These are phyloP conservation scores for Drosophila ambigua DNA, from an alignment of 1,140 invertebrate species.

Conservation along the genomic window DNA sequence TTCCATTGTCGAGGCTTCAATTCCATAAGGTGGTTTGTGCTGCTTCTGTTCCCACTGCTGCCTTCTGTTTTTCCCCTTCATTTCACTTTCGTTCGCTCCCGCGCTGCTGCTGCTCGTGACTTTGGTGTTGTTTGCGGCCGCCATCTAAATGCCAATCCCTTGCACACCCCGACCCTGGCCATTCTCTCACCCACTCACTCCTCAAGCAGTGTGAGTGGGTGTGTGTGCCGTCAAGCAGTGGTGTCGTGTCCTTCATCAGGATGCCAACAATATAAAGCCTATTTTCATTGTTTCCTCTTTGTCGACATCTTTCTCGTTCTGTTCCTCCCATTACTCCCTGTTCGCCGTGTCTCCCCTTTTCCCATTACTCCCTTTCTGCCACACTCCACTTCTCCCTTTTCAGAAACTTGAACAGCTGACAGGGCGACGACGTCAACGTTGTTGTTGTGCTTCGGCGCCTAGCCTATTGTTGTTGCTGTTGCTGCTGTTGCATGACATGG, in stretches of 20 bases:
- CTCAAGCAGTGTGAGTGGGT: background rate
- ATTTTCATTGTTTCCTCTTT: conserved; percentile 74
- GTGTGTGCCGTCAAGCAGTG: conserved; percentile 6
- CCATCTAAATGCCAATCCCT: conserved; percentile 24
- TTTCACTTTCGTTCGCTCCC: conserved; percentile 42
- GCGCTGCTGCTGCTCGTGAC: conserved; percentile 6
- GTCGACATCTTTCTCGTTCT: no score
- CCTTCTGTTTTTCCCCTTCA: conserved; percentile 18
- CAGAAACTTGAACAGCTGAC: conserved; percentile 77
- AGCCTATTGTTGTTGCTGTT: conserved; percentile 2
- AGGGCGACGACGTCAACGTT: conserved; percentile 43
- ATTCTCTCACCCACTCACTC: background rate
- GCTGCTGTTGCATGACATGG: conserved; percentile 48
- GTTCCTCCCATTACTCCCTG: background rate
- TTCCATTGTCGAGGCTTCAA: conserved; percentile 30
- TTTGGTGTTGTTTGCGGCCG: conserved; percentile 46
- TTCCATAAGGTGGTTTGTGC: background rate
- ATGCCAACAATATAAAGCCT: conserved; percentile 78
- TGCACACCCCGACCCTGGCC: background rate
- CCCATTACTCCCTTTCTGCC: no score
- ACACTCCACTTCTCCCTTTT: background rate
- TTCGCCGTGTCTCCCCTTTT: background rate
- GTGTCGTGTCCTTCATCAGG: conserved; percentile 59
- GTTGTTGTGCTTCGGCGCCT: no score
- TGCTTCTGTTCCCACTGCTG: background rate